phyloP scores from a whole-genome alignment of 2,797 vertebrate genomes.

The Pteropus rufus region DNA sequence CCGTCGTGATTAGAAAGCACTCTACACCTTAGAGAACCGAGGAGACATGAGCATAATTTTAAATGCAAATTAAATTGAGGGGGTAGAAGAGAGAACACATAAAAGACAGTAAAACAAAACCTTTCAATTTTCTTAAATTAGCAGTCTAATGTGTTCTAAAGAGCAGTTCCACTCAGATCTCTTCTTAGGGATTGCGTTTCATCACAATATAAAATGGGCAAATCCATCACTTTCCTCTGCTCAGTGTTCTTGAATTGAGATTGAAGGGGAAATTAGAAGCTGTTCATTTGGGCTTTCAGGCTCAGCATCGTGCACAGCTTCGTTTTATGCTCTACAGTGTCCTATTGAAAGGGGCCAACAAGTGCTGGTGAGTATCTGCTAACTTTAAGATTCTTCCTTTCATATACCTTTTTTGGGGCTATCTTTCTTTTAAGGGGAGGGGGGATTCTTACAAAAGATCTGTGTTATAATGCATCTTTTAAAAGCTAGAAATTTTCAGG shows the following conservation, averaged over 20 bases:
- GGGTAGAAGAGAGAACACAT: slow-evolving; percentile 84
- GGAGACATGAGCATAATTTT: slow-evolving; percentile 85
- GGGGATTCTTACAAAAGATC: slow-evolving; percentile 49
- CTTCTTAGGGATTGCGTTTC: slow-evolving; percentile 82
- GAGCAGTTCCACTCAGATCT: slow-evolving; percentile 79
- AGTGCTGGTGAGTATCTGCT: slow-evolving; percentile 82
- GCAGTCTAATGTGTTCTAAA: slow-evolving; percentile 82
- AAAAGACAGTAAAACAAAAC: slow-evolving; percentile 86
- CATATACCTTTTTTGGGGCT: slow-evolving; percentile 47
- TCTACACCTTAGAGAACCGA: slow-evolving; percentile 83
- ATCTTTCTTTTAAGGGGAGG: slow-evolving; percentile 58
- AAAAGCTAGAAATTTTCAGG: slow-evolving; percentile 73
- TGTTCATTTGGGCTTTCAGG: slow-evolving; percentile 78
- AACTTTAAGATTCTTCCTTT: slow-evolving; percentile 48
- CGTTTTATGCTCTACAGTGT: slow-evolving; percentile 46
- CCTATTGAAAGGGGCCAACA: slow-evolving; percentile 78
- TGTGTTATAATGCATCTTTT: slow-evolving; percentile 49
- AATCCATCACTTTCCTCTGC: slow-evolving; percentile 80
- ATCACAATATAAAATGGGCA: slow-evolving; percentile 82
- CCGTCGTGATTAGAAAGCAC: slow-evolving; percentile 81
- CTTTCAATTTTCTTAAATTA: slow-evolving; percentile 86
- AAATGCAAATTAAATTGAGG: slow-evolving; percentile 88
- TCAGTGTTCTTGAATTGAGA: slow-evolving; percentile 80
- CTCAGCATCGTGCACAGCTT: slow-evolving; percentile 75
- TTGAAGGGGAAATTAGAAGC: slow-evolving; percentile 84